Conservation (phyloP, 1,140 invertebrate species). For the Oncopodura yosiiana region DNA sequence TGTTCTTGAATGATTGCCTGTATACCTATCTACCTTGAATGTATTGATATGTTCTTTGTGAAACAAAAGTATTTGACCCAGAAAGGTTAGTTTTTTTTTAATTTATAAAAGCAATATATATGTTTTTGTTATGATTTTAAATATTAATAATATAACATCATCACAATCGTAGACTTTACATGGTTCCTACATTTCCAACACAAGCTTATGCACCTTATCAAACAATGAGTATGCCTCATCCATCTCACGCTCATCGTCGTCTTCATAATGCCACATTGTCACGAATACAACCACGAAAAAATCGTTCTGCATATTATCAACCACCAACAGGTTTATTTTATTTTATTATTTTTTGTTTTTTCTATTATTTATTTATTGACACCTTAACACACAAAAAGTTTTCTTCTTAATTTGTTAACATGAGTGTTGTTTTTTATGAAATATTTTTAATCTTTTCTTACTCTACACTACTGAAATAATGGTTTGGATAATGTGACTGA, state of each 20-base stretch:
- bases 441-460: slow-evolving; percentile 28
- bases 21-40: too few species aligned
- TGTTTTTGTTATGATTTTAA: slow-evolving; percentile 6
- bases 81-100: too few species aligned
- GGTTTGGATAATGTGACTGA: slow-evolving; percentile 25
- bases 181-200: slow-evolving; percentile 28
- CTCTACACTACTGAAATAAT: too few species aligned
- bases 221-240: slow-evolving; percentile 30
- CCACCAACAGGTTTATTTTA: slow-evolving; percentile 19
- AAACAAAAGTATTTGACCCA: too few species aligned
- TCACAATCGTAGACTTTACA: slow-evolving; percentile 28
- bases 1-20: too few species aligned
- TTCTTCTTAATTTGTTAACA: slow-evolving; percentile 41
- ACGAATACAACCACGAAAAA: slow-evolving; percentile 33
- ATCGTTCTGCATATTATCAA: slow-evolving; percentile 21
- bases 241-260: slow-evolving; percentile 14
- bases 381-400: slow-evolving; percentile 41
- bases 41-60: too few species aligned
- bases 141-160: slow-evolving; percentile 35
- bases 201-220: slow-evolving; percentile 14
- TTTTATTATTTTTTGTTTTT: slow-evolving; percentile 42
- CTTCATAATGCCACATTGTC: slow-evolving; percentile 28
- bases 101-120: slow-evolving; percentile 33
- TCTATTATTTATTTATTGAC: slow-evolving; percentile 42
- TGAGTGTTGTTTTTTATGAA: slow-evolving; percentile 30